Evolutionary conservation across 1,140 invertebrate species (phyloP), one percentile per base, ranked within the genome.

Genomic region (Papilio glaucus): DNA sequence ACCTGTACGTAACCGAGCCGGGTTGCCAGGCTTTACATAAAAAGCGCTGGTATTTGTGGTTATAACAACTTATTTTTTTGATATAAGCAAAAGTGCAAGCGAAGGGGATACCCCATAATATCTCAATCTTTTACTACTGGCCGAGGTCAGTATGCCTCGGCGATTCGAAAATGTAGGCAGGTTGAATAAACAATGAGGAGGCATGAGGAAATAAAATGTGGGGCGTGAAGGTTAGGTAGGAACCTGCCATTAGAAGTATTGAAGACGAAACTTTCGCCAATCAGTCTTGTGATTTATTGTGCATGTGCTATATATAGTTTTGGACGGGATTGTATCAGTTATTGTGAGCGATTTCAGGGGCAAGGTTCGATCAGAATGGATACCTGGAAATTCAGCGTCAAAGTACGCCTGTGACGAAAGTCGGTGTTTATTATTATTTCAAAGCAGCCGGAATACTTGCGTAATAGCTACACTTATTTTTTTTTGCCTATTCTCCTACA

Each of bases 391-490:
- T 12, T 8, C 18, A 10, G 21, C 9, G 49, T 26, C 5, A 33
- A n/a, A n/a, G n/a, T 33, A 33, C 29, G 29, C n/a, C 7, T 24
- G 2, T 57, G 10, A 57, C 49, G 21, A 57, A 26, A 57, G 9
- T 24, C 12, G 49, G 24, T 26, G 10, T 57, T 57, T 57, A 57
- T 57, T 21, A 21, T 45, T 24, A 57, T 57, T 24, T 57, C 8
- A 18, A 65, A 65, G 7, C 4, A 15, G 62, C 12, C 18, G 33
- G 8, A 39, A 24, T 15, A 39, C 24, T 68, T 26, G 24, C 63
- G 12, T 68, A 42, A 68, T 68, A 68, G 39, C 45, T 68, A 39
- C 24, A 68, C 63, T 67, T 5, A 24, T 41, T 18, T 3, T 67
- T n/a, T 67, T 39, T 45, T 26, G 26, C 13, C 2, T 45, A 24